phyloP scores from a whole-genome alignment of 2,113 vertebrate genomes.

The Trematocara marginatum region DNA sequence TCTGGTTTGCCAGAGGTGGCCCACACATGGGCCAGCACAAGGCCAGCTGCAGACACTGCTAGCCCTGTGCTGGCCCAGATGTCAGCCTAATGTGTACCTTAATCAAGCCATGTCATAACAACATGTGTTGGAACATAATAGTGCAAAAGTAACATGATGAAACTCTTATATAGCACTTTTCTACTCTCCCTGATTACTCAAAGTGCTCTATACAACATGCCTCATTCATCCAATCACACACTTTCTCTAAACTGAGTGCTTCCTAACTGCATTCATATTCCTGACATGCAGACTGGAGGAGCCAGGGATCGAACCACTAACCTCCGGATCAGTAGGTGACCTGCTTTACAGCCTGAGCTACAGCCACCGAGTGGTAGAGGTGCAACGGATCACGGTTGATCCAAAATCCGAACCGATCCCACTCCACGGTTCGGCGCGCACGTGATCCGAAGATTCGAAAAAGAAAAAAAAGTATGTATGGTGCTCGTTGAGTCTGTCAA shows the following conservation, averaged over 20 bases:
- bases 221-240: not conserved
- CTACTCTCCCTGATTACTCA: accelerated
- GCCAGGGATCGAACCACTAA: too few relatives aligned
- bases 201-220: not conserved
- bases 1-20: not conserved
- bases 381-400: too few relatives aligned
- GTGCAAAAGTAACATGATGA: not conserved
- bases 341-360: too few relatives aligned
- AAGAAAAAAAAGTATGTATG: too few relatives aligned
- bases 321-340: too few relatives aligned
- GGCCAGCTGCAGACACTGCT: accelerated
- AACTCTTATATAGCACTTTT: accelerated
- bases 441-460: too few relatives aligned
- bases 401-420: too few relatives aligned
- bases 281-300: not conserved
- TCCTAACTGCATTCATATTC: accelerated
- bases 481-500: too few relatives aligned
- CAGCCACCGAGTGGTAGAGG: too few relatives aligned
- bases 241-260: not conserved
- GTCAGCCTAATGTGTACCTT: not conserved
- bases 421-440: too few relatives aligned
- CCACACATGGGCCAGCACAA: not conserved
- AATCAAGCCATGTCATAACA: not conserved
- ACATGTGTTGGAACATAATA: accelerated
- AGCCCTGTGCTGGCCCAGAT: not conserved